These are phyloP conservation scores for Anguilla japonica DNA, from an alignment of 2,113 vertebrate species.

Conservation along the genomic window DNA sequence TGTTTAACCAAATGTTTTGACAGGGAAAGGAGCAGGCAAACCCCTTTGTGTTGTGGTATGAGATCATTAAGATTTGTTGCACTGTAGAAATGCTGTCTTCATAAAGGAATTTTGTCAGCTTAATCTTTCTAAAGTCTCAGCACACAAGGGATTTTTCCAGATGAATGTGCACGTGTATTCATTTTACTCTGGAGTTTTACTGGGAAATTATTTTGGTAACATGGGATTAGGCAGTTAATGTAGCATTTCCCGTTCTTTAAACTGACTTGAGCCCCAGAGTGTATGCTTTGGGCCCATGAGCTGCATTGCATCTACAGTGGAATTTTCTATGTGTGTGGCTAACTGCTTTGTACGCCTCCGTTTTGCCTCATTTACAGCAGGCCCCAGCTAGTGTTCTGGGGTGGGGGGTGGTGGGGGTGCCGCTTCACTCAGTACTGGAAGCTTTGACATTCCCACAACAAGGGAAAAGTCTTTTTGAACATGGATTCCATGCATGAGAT, in stretches of 20 bases:
- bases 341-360: slow-evolving; percentile 5
- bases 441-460: neutral
- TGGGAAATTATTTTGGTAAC: neutral
- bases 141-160: neutral
- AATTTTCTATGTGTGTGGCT: slow-evolving; percentile 18
- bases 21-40: neutral
- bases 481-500: neutral
- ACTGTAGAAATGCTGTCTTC: neutral
- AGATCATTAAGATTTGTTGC: neutral
- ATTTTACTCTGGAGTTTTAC: neutral
- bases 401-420: neutral
- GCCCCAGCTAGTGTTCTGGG: slow-evolving; percentile 5
- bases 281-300: neutral
- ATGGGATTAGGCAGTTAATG: neutral
- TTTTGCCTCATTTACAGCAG: slow-evolving; percentile 14
- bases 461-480: neutral
- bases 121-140: neutral
- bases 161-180: neutral
- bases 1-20: neutral
- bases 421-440: neutral
- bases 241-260: slow-evolving; percentile 15
- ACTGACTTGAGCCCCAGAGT: neutral
- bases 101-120: neutral
- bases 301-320: neutral
- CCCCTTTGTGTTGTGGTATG: neutral